Conservation (phyloP, 2,113 vertebrate genomes). For the Agapornis roseicollis region DNA sequence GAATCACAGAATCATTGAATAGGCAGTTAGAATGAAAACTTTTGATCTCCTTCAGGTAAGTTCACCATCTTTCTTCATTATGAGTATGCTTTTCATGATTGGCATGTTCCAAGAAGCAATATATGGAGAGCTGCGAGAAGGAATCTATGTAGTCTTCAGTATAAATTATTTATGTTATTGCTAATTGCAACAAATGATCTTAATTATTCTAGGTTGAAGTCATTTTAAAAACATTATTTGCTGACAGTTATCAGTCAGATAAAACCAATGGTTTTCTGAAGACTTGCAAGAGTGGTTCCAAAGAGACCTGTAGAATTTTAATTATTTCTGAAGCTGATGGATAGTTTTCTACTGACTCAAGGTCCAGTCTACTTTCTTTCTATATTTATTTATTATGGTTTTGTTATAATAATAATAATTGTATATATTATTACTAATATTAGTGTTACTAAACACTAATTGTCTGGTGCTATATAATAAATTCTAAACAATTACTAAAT, state of each 20-base stretch:
- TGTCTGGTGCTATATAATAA: too few species aligned
- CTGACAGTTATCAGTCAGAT: neutral
- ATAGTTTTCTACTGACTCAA: neutral
- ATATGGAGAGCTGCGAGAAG: neutral
- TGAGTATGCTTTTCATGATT: neutral
- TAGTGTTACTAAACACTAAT: too few species aligned
- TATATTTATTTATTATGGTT: neutral
- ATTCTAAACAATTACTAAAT: too few species aligned
- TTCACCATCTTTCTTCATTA: neutral
- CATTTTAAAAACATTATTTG: neutral
- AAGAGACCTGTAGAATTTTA: neutral
- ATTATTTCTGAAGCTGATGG: neutral
- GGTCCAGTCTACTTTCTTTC: neutral
- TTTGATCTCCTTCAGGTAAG: neutral
- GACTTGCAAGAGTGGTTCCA: neutral
- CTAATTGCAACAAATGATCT: neutral
- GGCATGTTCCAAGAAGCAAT: neutral
- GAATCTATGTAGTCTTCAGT: neutral
- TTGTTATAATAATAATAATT: neutral
- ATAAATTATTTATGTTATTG: neutral
- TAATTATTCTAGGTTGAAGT: neutral
- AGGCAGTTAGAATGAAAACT: neutral
- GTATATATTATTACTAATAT: neutral
- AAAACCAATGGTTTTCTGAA: neutral
- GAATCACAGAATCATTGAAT: neutral